Percentiles rank a stretch among this genome's conserved stretches.
These are phyloP conservation scores for Phainopepla nitens DNA, from an alignment of 2,113 vertebrate species.

Conservation along the genomic window DNA sequence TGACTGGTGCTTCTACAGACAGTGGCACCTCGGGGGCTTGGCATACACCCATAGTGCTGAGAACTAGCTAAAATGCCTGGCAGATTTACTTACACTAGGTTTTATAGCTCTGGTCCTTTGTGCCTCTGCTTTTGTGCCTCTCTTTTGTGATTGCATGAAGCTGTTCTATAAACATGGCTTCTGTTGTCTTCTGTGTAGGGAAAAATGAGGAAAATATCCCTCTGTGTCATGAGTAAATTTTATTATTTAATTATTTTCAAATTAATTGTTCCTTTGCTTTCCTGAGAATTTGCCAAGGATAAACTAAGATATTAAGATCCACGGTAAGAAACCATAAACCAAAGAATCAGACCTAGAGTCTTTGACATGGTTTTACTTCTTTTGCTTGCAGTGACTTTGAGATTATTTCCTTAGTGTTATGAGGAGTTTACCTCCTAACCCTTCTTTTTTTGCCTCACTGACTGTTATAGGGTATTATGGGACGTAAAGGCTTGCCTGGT, in stretches of 20 bases:
- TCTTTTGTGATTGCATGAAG: neutral
- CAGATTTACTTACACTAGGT: neutral
- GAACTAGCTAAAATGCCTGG: neutral
- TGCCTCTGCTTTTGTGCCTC: neutral
- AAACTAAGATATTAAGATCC: neutral
- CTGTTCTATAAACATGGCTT: neutral
- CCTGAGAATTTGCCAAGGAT: neutral
- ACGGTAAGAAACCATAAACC: neutral
- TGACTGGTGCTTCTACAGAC: neutral
- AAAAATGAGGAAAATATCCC: neutral
- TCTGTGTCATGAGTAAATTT: neutral
- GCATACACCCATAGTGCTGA: neutral
- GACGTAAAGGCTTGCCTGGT: conserved; percentile 75
- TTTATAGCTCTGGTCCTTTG: neutral
- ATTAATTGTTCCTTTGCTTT: neutral
- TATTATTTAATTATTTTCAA: neutral
- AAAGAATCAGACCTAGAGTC: neutral
- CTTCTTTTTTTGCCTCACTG: neutral
- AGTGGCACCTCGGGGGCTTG: neutral
- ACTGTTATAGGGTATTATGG: conserved; percentile 72
- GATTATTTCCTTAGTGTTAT: neutral
- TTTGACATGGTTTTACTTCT: neutral
- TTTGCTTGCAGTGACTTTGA: neutral
- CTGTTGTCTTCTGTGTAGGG: accelerated
- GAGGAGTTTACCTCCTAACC: neutral